A percentile compares a stretch with the other conserved stretches of the same genome.
phyloP scores from a whole-genome alignment of 2,888 invertebrate species.

The Protonemura montana region DNA sequence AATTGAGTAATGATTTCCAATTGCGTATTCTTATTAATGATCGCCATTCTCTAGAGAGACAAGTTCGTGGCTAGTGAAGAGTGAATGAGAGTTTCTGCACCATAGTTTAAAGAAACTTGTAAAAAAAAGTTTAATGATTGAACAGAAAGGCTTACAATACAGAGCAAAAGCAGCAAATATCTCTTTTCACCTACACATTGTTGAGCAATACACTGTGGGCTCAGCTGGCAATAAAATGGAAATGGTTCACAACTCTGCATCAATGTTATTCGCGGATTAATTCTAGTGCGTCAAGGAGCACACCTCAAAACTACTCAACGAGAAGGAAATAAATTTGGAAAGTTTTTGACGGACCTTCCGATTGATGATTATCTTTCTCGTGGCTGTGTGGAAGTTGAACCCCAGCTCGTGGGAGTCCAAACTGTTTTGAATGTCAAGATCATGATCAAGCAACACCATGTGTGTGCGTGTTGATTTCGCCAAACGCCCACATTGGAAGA shows the following conservation, averaged over 20 bases:
- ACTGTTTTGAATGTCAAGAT: background rate
- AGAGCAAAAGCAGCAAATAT: too few relatives aligned
- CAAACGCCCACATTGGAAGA: background rate
- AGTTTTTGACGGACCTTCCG: background rate
- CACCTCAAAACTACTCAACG: background rate
- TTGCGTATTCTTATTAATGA: too few relatives aligned
- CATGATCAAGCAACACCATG: background rate
- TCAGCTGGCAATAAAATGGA: background rate
- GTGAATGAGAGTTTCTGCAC: too few relatives aligned
- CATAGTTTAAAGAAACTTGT: too few relatives aligned
- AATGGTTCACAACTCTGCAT: background rate
- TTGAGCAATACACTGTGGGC: background rate
- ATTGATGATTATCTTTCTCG: background rate
- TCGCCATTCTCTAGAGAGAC: too few relatives aligned
- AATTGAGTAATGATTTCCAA: too few relatives aligned
- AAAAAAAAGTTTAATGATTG: too few relatives aligned
- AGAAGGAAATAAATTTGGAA: background rate
- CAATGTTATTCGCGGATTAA: background rate
- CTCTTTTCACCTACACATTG: background rate
- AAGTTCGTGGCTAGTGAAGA: too few relatives aligned
- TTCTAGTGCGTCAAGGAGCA: background rate
- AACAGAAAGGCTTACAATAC: too few relatives aligned
- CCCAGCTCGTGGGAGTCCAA: background rate
- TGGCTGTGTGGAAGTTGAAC: background rate
- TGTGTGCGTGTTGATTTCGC: background rate